Evolutionary conservation across 2,113 vertebrate species (phyloP), one percentile per base, ranked within the genome.

Genomic region (Origma solitaria): DNA sequence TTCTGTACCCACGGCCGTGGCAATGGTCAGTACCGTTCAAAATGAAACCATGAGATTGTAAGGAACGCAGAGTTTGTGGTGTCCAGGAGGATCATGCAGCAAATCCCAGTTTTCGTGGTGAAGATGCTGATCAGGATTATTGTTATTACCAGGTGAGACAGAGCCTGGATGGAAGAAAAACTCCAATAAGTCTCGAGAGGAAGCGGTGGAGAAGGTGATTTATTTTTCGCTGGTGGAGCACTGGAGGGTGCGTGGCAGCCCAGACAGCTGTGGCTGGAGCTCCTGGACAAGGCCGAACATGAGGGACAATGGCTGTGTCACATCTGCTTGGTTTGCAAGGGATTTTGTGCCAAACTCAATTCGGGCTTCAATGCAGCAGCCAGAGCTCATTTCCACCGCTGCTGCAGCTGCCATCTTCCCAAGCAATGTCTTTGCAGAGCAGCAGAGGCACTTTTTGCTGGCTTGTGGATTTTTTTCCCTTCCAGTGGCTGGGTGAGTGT

Each of bases 1-100:
- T 2, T 0, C 45, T 16, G 3, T 9, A 3, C 13, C 71, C 28
- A 11, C 0, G 3, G 15, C 16, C 18, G 0, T 4, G 31, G 37
- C 51, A 35, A 5, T 4, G 8, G 10, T 64, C n/a, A 35, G 31
- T n/a, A 18, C 24, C 9, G 88, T 49, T 33, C 2, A 2, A 64
- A 73, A 62, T 10, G 11, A 21, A 25, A 37, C 23, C 22, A 11
- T 7, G n/a, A 8, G 30, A 7, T 4, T 24, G 24, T 40, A 7
- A 80, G 27, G 51, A 81, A 37, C 37, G 3, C 20, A 27, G 62
- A 27, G 28, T 22, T 56, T 62, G 62, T 24, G 57, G 30, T 75
- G 62, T 15, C 8, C n/a, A 21, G 77, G 21, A 17, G 38, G 28
- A 11, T 7, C 50, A 5, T 1, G 16, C 19, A 16, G 38, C 33